These are phyloP conservation scores for Anguilla pacifica DNA, from an alignment of 2,797 vertebrate species.

Conservation along the genomic window DNA sequence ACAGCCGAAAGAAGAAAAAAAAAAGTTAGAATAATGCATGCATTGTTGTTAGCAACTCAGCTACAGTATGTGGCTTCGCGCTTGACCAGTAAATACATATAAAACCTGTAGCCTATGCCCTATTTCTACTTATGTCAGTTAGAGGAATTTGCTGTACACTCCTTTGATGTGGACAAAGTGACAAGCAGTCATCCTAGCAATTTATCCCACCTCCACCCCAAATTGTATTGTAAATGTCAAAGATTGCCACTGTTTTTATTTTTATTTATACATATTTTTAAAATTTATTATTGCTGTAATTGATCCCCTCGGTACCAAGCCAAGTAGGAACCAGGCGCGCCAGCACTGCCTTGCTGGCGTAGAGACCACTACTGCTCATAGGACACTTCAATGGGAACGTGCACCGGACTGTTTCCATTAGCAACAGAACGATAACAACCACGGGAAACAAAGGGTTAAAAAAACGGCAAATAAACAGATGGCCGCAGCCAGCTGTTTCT, in stretches of 20 bases:
- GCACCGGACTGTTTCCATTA: not conserved
- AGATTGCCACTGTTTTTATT: not conserved
- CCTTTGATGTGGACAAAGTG: not conserved
- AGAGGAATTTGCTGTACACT: not conserved
- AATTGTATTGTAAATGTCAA: not conserved
- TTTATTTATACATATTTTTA: not conserved
- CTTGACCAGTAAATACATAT: not conserved
- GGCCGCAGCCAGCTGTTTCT: slow-evolving; percentile 43
- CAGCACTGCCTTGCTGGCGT: not conserved
- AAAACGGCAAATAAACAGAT: slow-evolving; percentile 46
- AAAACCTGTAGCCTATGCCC: not conserved
- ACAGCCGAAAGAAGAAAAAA: no score
- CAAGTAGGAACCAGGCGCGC: not conserved
- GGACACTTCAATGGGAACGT: not conserved
- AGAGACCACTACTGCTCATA: not conserved
- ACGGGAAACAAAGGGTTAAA: not conserved
- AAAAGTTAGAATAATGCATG: no score
- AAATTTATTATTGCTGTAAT: not conserved
- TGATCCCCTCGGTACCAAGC: not conserved
- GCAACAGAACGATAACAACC: not conserved
- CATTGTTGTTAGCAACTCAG: not conserved
- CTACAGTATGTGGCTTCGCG: not conserved
- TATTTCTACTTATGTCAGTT: no score
- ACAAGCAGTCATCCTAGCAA: not conserved
- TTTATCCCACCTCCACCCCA: not conserved